phyloP scores from a whole-genome alignment of 2,797 vertebrate genomes.

The Pteropus rufus region DNA sequence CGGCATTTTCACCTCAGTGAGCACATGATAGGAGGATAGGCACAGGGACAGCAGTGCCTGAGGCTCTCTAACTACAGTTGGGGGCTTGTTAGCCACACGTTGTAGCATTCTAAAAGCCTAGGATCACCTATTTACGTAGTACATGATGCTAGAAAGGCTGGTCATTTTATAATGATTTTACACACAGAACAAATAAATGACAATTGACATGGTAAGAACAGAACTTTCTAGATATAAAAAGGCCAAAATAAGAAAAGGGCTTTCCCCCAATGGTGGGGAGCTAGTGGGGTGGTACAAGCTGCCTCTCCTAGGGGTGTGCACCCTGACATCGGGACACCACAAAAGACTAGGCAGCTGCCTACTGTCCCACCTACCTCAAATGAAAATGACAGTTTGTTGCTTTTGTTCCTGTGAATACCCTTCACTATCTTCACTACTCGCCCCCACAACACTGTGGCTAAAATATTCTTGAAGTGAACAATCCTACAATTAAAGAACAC shows the following conservation, averaged over 20 bases:
- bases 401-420: not conserved
- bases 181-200: not conserved
- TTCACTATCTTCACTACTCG: not conserved
- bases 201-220: not conserved
- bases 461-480: not conserved
- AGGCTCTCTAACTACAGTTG: not conserved
- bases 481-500: not conserved
- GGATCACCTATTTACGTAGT: no score
- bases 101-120: no score
- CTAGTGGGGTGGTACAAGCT: not conserved
- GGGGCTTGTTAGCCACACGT: not conserved
- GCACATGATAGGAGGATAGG: no score
- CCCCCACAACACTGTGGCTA: not conserved
- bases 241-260: not conserved
- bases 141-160: not conserved
- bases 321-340: not conserved
- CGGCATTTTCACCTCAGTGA: not conserved
- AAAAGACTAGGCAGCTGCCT: not conserved
- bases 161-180: not conserved
- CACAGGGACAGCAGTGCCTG: not conserved
- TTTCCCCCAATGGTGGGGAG: not conserved
- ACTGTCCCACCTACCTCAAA: not conserved
- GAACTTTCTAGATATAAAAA: not conserved
- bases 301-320: not conserved
- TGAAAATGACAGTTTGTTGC: not conserved